Evolutionary conservation across 2,113 vertebrate genomes (phyloP).

Genomic region (Anhinga anhinga): DNA sequence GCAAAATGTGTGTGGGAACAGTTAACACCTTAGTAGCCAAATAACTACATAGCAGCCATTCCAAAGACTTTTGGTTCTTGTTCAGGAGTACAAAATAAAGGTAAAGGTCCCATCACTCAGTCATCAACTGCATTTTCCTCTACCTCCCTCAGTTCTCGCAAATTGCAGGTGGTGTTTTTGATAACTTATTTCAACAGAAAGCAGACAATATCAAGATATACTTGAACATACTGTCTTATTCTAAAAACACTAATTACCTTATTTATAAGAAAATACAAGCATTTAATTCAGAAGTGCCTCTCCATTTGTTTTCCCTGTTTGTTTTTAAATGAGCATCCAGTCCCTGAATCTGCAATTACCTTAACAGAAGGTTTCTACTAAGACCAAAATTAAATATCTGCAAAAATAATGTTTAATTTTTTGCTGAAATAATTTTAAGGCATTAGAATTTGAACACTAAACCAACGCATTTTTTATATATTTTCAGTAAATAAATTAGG

Average conservation of each 20-base stretch:
- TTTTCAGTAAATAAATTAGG: not conserved
- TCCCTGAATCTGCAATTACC: no score
- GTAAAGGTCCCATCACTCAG: rapidly evolving
- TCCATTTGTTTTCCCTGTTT: no score
- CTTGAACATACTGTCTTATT: no score
- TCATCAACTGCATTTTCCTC: not conserved
- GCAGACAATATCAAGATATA: no score
- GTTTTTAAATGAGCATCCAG: no score
- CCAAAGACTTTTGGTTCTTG: not conserved
- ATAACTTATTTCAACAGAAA: not conserved
- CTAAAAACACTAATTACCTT: no score
- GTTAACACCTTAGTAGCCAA: not conserved
- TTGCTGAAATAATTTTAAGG: no score
- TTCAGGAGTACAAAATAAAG: not conserved
- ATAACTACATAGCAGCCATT: not conserved
- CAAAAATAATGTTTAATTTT: no score
- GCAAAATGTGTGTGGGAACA: not conserved
- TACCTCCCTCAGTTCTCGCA: not conserved
- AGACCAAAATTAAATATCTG: no score
- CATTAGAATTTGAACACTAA: not conserved
- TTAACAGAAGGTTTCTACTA: no score
- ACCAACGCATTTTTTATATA: not conserved
- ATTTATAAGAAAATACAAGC: no score
- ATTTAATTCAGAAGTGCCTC: no score
- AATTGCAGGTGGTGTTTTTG: not conserved